Conservation (phyloP, 2,113 vertebrate species). For the Neopipo cinnamomea region DNA sequence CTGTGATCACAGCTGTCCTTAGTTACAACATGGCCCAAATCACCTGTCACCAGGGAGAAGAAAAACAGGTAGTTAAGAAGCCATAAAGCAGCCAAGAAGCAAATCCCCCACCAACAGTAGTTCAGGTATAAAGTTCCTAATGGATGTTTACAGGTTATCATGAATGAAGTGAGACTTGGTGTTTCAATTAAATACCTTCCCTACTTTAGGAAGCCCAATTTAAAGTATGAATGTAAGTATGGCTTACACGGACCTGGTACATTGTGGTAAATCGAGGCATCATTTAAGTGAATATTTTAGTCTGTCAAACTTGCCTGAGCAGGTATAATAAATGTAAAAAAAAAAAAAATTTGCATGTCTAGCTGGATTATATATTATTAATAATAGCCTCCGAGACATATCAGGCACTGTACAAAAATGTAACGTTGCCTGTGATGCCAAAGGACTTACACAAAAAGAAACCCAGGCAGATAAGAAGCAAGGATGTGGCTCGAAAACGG, state of each 20-base stretch:
- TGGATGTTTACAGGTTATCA: background rate
- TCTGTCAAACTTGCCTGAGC: background rate
- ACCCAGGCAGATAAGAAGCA: background rate
- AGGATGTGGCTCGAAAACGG: background rate
- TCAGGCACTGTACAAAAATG: background rate
- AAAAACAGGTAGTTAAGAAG: background rate
- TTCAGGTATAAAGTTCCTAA: background rate
- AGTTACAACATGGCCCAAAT: background rate
- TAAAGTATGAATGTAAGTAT: background rate
- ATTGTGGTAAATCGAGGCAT: background rate
- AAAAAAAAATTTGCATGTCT: constrained; percentile 10
- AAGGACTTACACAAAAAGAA: background rate
- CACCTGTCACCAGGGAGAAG: background rate
- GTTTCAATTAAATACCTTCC: background rate
- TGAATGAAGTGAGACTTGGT: background rate
- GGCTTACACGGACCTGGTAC: background rate
- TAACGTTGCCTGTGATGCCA: background rate
- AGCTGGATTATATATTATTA: constrained; percentile 43
- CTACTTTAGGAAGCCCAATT: background rate
- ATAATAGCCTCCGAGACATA: constrained; percentile 2
- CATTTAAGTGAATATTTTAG: constrained; percentile 6
- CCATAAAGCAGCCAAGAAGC: background rate
- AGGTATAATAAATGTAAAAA: background rate
- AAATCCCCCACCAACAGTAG: background rate
- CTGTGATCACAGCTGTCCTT: background rate